These are phyloP conservation scores for Pan paniscus DNA, from an alignment of 2,113 vertebrate genomes.

Conservation along the genomic window DNA sequence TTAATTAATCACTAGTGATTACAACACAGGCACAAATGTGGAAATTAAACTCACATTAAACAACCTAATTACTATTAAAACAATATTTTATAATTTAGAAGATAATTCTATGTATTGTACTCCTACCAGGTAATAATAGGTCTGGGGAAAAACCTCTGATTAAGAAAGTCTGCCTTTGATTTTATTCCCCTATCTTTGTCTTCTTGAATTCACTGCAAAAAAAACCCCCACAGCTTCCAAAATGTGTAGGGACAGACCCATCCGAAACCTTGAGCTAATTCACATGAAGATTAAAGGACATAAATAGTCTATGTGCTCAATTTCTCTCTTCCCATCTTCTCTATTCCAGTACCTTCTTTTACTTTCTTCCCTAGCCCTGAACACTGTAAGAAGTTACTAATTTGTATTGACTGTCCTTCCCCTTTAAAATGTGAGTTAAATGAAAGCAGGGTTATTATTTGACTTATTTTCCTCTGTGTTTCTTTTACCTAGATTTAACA, in stretches of 20 bases:
- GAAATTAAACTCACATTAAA: neutral
- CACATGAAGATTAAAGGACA: neutral
- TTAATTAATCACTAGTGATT: neutral
- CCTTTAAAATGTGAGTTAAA: neutral
- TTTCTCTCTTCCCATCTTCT: neutral
- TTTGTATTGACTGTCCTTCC: neutral
- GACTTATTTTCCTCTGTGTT: neutral
- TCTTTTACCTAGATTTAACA: neutral
- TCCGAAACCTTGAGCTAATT: neutral
- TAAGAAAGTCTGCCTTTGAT: neutral
- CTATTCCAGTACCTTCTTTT: neutral
- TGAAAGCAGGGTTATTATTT: neutral
- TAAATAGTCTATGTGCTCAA: neutral
- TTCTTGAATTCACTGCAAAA: neutral
- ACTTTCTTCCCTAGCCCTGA: neutral
- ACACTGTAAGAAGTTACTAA: neutral
- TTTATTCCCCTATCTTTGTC: neutral
- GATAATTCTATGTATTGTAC: neutral
- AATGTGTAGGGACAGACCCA: neutral
- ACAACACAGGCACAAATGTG: neutral
- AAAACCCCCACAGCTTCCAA: neutral
- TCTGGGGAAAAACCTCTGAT: neutral
- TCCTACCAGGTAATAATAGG: neutral
- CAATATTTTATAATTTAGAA: neutral
- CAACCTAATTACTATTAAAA: neutral